These are phyloP conservation scores for Dryadula phaetusa DNA, from an alignment of 2,888 invertebrate genomes.

Conservation along the genomic window DNA sequence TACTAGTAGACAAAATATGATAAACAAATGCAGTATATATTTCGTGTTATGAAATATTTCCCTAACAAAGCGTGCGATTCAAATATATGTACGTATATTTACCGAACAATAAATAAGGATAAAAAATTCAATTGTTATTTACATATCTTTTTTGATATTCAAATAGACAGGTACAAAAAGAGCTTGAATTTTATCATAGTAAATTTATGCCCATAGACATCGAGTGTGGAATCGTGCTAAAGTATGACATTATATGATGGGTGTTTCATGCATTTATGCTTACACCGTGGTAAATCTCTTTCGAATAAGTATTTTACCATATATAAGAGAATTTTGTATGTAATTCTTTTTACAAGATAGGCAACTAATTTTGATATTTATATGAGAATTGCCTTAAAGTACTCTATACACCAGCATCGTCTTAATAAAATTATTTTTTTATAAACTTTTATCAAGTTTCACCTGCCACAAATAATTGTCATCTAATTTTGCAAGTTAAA, in stretches of 20 bases:
- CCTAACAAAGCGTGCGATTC: neutral
- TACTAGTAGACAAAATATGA: too few relatives aligned
- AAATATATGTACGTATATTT: slow-evolving; percentile 4
- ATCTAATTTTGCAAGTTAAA: too few relatives aligned
- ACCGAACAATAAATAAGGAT: slow-evolving; percentile 9
- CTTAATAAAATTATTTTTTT: too few relatives aligned
- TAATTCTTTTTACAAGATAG: too few relatives aligned
- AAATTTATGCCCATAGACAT: slow-evolving; percentile 6
- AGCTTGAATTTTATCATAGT: neutral
- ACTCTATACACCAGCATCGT: too few relatives aligned
- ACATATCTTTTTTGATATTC: slow-evolving; percentile 28
- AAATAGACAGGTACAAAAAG: slow-evolving; percentile 23
- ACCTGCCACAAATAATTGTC: too few relatives aligned
- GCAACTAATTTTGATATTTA: too few relatives aligned
- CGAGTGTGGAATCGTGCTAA: neutral
- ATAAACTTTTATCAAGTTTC: too few relatives aligned
- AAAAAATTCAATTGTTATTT: slow-evolving; percentile 21
- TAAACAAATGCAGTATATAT: neutral
- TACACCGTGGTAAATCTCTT: neutral
- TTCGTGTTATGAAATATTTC: neutral
- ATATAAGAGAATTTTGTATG: too few relatives aligned
- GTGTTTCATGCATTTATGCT: neutral
- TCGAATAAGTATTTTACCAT: neutral
- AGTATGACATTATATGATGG: neutral
- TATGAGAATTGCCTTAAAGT: too few relatives aligned